Evolutionary conservation across 2,113 vertebrate species (phyloP), one percentile per base, ranked within the genome.

Genomic region (Myrmophylax atrothorax): DNA sequence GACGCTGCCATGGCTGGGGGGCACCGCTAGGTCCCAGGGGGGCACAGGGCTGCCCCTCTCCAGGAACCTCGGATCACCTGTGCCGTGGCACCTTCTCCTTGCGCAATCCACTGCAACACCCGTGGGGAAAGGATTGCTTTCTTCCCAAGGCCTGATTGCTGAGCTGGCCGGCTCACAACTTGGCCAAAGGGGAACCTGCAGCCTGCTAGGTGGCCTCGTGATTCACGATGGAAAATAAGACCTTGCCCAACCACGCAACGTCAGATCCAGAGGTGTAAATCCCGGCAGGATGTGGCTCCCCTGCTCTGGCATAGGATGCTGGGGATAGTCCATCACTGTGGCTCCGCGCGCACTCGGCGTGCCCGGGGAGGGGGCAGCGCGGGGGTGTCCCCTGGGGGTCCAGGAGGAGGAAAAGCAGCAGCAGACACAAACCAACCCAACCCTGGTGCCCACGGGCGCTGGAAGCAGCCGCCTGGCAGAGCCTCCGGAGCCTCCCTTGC

Each of bases 321-420:
- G 1, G 72, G 44, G 33, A 79, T 1, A 0, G 22, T 55, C 38
- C 78, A 55, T 5, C 0, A 0, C 75, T 0, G 1, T 1, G 6
- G 56, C 86, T 69, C 64, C 1, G 2, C 0, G 20, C 50, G 42
- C 1, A 12, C 49, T 52, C 2, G 0, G 29, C 18, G 16, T 23
- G 15, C 68, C 63, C 0, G 0, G 1, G 31, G 7, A 49, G 52
- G 47, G 66, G 70, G 16, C 0, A 3, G 15, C 0, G 1, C 0
- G 4, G 50, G 46, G 82, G 56, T 3, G 19, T 70, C 83, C 78
- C 62, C 37, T 0, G 5, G 31, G 47, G 82, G 44, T 3, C 11
- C 4, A 3, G 35, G 88, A 86, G 73, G 81, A 0, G 17, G 68
- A 55, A 92, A 24, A 92, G 93, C 6, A 0, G 67, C 74, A 47